phyloP scores from a whole-genome alignment of 2,797 vertebrate genomes.

The Argyrosomus regius region DNA sequence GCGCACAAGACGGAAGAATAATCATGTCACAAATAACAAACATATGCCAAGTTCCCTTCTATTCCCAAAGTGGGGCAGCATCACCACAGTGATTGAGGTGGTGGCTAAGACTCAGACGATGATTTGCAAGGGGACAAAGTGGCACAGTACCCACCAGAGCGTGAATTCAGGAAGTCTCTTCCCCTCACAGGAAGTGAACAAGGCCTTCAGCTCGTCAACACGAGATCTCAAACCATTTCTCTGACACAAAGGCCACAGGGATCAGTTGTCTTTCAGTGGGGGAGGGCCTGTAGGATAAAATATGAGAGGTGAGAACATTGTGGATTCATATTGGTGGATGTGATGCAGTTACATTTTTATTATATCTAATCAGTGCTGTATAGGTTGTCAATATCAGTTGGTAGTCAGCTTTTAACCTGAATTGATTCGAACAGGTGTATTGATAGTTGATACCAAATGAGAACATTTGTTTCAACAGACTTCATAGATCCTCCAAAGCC shows the following conservation, averaged over 20 bases:
- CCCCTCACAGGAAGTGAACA: slow-evolving; percentile 90
- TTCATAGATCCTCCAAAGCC: background rate
- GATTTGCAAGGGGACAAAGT: slow-evolving; percentile 40
- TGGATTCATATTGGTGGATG: background rate
- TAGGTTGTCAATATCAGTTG: background rate
- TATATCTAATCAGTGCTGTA: background rate
- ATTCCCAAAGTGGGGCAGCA: slow-evolving; percentile 77
- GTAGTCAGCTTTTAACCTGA: background rate
- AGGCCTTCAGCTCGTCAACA: slow-evolving; percentile 95
- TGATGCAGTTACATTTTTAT: background rate
- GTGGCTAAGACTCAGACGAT: slow-evolving; percentile 47
- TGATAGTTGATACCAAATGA: too few species aligned
- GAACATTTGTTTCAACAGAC: background rate
- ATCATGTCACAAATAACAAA: slow-evolving; percentile 66
- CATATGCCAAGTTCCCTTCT: slow-evolving; percentile 73
- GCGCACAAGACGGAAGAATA: slow-evolving; percentile 27
- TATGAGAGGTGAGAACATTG: background rate
- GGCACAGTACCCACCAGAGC: slow-evolving; percentile 90
- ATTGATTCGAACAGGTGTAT: slow-evolving; percentile 7
- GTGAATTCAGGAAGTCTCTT: slow-evolving; percentile 89
- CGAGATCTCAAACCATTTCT: slow-evolving; percentile 99
- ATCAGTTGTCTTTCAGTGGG: slow-evolving; percentile 98
- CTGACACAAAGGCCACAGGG: slow-evolving; percentile 99
- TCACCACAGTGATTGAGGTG: slow-evolving; percentile 54
- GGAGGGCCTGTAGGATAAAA: slow-evolving; percentile 90